Percentiles rank a stretch among this genome's conserved stretches.
These are phyloP conservation scores for Arbacia lixula DNA, from an alignment of 53 echinoderm and acorn worm species.

Conservation along the genomic window DNA sequence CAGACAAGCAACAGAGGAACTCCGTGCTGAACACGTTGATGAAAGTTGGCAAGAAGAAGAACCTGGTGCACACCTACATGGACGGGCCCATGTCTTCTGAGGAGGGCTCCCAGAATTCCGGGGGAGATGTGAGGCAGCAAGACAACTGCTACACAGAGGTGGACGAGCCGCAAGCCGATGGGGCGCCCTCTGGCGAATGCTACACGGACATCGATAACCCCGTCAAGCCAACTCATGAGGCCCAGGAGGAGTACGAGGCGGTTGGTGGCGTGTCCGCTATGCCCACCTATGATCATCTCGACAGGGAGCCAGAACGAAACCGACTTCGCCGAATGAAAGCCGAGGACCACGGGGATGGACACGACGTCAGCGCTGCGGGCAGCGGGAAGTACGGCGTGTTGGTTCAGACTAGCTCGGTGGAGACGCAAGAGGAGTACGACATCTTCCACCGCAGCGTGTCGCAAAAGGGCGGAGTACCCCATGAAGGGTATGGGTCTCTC, in stretches of 20 bases:
- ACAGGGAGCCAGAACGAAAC: not conserved
- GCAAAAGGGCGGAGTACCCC: not conserved
- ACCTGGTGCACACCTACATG: constrained; percentile 22
- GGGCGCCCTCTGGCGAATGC: not conserved
- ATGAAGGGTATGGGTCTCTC: constrained; percentile 7
- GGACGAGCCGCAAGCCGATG: not conserved
- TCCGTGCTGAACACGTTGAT: not conserved
- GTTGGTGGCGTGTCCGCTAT: not conserved
- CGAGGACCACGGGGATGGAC: not conserved
- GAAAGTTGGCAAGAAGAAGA: not conserved
- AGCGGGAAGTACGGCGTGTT: constrained; percentile 11
- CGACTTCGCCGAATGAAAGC: not conserved
- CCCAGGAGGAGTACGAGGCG: not conserved
- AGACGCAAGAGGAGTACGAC: constrained; percentile 14
- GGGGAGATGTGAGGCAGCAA: not conserved
- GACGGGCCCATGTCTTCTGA: not conserved
- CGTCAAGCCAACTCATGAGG: not conserved
- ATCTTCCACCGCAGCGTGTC: constrained; percentile 9
- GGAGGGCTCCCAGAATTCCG: not conserved
- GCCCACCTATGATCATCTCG: constrained; percentile 12
- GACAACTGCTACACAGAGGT: constrained; percentile 30
- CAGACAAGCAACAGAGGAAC: not conserved
- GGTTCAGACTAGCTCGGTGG: constrained; percentile 27
- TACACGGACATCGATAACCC: constrained; percentile 4
- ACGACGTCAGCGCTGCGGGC: not conserved